Evolutionary conservation across 1,140 invertebrate species (phyloP).

Genomic region (Rhagoletis zephyria): DNA sequence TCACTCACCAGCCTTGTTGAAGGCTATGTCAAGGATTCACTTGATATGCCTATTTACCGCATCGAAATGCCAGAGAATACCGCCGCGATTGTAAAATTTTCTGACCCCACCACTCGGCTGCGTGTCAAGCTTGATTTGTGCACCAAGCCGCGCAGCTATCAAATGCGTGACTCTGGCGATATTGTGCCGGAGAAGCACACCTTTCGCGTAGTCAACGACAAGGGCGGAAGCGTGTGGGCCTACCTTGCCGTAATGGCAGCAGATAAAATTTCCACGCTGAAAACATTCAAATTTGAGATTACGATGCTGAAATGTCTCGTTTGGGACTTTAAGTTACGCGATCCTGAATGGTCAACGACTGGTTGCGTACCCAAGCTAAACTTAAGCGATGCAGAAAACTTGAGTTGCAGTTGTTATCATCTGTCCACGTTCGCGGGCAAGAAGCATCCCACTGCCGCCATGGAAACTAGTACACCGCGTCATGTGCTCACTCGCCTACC

Average conservation of each 20-base stretch:
- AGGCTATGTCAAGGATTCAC: neutral
- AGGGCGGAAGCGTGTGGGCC: neutral
- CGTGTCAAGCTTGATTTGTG: conserved; percentile 16
- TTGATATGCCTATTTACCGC: conserved; percentile 50
- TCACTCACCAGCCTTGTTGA: neutral
- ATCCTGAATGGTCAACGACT: conserved; percentile 47
- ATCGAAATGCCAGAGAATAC: conserved; percentile 42
- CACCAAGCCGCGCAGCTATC: conserved; percentile 6
- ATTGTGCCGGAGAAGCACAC: neutral
- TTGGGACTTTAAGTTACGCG: conserved; percentile 47
- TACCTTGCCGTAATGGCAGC: conserved; percentile 47
- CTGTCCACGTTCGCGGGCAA: conserved; percentile 54
- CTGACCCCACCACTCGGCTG: neutral
- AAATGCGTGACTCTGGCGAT: neutral
- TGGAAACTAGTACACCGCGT: neutral
- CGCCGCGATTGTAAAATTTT: conserved; percentile 45
- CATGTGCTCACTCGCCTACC: neutral
- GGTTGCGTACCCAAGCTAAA: conserved; percentile 51
- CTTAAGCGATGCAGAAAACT: neutral
- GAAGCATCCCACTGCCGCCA: neutral
- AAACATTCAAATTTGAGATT: conserved; percentile 24
- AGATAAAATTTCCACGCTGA: neutral
- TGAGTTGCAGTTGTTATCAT: conserved; percentile 53
- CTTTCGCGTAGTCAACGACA: conserved; percentile 31
- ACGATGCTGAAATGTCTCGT: conserved; percentile 43